Base-by-base conservation (phyloP, 1,140 invertebrate species). In the Hydropsyche tenuis region DNA sequence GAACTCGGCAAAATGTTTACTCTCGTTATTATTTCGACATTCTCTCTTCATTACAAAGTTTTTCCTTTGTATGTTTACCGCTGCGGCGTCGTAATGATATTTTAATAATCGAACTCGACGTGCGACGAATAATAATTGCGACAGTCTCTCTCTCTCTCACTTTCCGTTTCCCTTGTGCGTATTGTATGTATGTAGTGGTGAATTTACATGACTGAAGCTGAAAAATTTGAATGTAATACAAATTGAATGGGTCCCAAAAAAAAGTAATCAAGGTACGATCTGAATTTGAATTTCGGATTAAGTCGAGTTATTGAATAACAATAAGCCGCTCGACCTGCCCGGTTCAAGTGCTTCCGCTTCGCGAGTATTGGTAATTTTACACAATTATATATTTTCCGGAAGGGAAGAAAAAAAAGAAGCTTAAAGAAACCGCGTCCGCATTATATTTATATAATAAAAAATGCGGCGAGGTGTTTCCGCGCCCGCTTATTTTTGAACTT, bases 191-290 rank as follows among this genome's bases (percentile, higher is more conserved):
- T 9, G 30, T 65, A 42, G 18, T 43, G n/a, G 63, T n/a, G 20
- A 45, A 65, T 65, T 65, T 65, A 65, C 63, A 65, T 65, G 63
- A 45, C 63, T 65, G 37, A 65, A 18, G 63, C 42, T 43, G 30
- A 45, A 14, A n/a, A 65, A 65, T 65, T 42, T 45, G 63, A 65
- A 65, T 65, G 63, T 45, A 45, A 42, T 45, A 65, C 42, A 65
- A 65, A 65, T 65, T 65, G 30, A 65, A 43, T 43, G 18, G 30
- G 30, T 43, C 37, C 46, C 30, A 12, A 45, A 65, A 63, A n/a
- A 60, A 60, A 65, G 30, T 65, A 65, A 65, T 65, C 63, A 65
- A 25, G 14, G 63, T 22, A 60, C 56, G 56, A 60, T 60, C 56
- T 60, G 56, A 60, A 60, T 60, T 60, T 60, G 56, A 60, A 60